These are phyloP conservation scores for Auanema freiburgensis DNA, from an alignment of 2,888 invertebrate genomes.

Conservation along the genomic window DNA sequence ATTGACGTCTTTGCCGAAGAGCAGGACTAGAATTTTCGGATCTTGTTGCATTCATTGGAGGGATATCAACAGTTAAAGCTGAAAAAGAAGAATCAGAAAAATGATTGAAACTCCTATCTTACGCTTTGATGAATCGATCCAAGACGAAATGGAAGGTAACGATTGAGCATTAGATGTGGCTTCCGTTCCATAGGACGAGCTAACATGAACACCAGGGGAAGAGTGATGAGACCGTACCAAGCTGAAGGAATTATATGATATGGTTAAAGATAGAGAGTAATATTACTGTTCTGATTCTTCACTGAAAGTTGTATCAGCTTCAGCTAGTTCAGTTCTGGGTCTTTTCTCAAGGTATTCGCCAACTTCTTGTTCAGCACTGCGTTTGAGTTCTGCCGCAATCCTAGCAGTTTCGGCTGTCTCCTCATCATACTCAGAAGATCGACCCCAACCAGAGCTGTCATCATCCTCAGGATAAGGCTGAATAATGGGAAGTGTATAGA, in stretches of 20 bases:
- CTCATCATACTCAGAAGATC: conserved; percentile 23
- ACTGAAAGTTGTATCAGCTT: conserved; percentile 34
- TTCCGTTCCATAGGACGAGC: background rate
- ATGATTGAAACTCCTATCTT: background rate
- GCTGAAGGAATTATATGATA: background rate
- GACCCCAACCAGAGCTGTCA: background rate
- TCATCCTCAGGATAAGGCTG: conserved; percentile 7
- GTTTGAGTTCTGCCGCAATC: conserved; percentile 33
- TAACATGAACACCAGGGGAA: conserved; percentile 14
- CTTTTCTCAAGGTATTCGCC: conserved; percentile 19
- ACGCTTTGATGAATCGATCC: conserved; percentile 7
- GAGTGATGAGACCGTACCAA: conserved; percentile 14
- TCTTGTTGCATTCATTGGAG: conserved; percentile 7
- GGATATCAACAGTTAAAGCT: conserved; percentile 18
- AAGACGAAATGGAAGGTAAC: conserved; percentile 9
- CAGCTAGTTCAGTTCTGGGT: conserved; percentile 23
- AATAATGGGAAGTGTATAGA: background rate
- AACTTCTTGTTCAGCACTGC: conserved; percentile 24
- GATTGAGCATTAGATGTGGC: background rate
- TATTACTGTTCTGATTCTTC: conserved; percentile 20
- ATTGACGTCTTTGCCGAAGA: background rate
- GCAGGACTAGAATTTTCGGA: conserved; percentile 15
- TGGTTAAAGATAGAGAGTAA: too few relatives aligned
- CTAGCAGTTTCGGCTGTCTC: conserved; percentile 25
- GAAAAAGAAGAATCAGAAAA: background rate